Evolutionary conservation across 2,888 invertebrate genomes (phyloP).

Genomic region (Drosophila greeni): DNA sequence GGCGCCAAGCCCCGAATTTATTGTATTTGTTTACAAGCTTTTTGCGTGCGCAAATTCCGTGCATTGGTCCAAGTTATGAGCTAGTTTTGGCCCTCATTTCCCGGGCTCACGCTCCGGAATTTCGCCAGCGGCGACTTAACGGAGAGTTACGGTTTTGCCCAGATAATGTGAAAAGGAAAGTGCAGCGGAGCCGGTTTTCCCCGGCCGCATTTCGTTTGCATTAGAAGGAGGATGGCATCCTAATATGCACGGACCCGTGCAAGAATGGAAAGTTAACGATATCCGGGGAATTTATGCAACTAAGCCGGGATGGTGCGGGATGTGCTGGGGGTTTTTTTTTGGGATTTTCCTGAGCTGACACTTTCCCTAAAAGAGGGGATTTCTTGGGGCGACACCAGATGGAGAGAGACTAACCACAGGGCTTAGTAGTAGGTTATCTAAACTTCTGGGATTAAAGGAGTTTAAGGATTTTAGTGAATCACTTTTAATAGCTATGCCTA

Average conservation of each 20-base stretch:
- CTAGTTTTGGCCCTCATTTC: constrained; percentile 28
- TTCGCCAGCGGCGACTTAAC: constrained; percentile 56
- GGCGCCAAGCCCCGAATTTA: constrained; percentile 66
- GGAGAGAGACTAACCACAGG: neutral
- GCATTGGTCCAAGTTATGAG: constrained; percentile 52
- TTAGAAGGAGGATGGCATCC: constrained; percentile 49
- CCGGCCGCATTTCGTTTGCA: constrained; percentile 62
- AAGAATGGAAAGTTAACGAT: constrained; percentile 35
- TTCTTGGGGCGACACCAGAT: neutral
- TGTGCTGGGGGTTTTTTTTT: neutral
- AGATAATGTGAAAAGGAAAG: constrained; percentile 68
- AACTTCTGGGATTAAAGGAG: neutral
- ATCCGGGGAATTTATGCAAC: constrained; percentile 18
- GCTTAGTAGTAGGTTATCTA: neutral
- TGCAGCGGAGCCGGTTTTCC: constrained; percentile 33
- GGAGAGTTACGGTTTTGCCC: constrained; percentile 55
- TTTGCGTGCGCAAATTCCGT: constrained; percentile 61
- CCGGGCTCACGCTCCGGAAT: constrained; percentile 18
- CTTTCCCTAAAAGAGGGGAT: neutral
- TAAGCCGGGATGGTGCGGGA: neutral
- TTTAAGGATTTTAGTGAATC: too few species aligned
- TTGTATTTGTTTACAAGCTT: constrained; percentile 72
- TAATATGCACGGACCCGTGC: constrained; percentile 20
- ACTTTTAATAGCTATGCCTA: neutral
- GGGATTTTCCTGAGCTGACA: neutral